Evolutionary conservation across 2,888 invertebrate genomes (phyloP).

Genomic region (Hirtodrosophila cameraria): DNA sequence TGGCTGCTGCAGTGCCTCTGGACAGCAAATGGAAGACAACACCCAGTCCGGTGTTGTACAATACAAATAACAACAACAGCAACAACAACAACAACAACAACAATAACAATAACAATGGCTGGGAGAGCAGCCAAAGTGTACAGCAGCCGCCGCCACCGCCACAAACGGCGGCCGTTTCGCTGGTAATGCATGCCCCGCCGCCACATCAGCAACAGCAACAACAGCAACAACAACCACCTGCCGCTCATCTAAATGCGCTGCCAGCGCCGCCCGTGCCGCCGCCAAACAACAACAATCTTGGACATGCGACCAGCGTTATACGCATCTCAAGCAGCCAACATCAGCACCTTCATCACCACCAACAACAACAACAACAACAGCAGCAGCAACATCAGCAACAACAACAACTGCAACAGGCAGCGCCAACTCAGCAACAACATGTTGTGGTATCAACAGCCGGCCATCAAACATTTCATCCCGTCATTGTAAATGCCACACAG

Average conservation of each 20-base stretch:
- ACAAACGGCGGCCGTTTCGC: constrained; percentile 80
- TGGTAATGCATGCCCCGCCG: constrained; percentile 82
- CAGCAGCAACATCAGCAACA: constrained; percentile 84
- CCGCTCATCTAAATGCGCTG: constrained; percentile 64
- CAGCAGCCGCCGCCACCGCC: constrained; percentile 72
- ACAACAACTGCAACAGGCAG: constrained; percentile 30
- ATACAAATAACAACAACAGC: constrained; percentile 59
- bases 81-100: constrained; percentile 43
- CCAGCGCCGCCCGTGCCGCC: constrained; percentile 64
- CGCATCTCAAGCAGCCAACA: constrained; percentile 89
- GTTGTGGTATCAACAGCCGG: constrained; percentile 51
- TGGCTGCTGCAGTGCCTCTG: constrained; percentile 50
- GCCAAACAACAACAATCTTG: constrained; percentile 83
- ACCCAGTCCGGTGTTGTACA: constrained; percentile 83
- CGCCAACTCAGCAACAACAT: constrained; percentile 39
- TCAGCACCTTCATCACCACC: constrained; percentile 40
- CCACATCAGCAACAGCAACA: constrained; percentile 64
- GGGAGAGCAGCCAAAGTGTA: constrained; percentile 31
- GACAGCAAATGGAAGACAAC: constrained; percentile 83
- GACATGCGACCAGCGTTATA: constrained; percentile 91
- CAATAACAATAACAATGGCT: constrained; percentile 52
- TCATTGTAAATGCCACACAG: constrained; percentile 93
- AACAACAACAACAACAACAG: constrained; percentile 35
- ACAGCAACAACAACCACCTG: constrained; percentile 69
- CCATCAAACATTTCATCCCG: constrained; percentile 86